Percentiles rank a stretch among this genome's conserved stretches.
Evolutionary conservation across 2,113 vertebrate species (phyloP).

Genomic region (Myiozetetes cayanensis): DNA sequence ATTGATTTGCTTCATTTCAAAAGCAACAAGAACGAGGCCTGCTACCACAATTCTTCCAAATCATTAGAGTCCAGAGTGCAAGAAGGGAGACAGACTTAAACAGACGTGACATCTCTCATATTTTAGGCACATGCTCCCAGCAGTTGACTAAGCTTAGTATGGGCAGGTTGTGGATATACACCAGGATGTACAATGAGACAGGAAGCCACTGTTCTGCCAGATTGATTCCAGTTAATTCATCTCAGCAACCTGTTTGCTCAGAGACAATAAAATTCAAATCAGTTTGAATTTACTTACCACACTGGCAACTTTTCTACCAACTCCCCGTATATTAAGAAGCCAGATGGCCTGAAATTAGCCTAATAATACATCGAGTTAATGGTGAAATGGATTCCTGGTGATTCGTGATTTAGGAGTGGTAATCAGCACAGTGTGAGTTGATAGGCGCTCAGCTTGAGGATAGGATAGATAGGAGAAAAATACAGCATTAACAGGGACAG

Average conservation of each 20-base stretch:
- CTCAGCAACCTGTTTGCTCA: neutral
- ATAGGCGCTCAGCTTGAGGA: neutral
- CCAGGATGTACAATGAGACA: neutral
- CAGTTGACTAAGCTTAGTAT: neutral
- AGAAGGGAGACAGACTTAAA: neutral
- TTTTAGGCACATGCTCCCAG: neutral
- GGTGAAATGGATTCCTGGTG: neutral
- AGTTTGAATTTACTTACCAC: neutral
- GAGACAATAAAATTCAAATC: neutral
- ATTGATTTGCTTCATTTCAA: neutral
- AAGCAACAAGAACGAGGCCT: neutral
- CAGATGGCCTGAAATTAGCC: slow-evolving; percentile 35
- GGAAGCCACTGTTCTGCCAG: neutral
- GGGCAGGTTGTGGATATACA: neutral
- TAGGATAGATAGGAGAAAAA: neutral
- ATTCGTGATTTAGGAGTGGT: neutral
- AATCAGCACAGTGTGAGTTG: neutral
- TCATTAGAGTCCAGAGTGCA: neutral
- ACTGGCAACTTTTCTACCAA: neutral
- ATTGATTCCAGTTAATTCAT: neutral
- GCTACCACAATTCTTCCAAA: neutral
- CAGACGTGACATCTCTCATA: neutral
- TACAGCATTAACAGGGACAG: neutral
- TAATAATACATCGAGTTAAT: neutral
- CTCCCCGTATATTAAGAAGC: neutral